phyloP scores from a whole-genome alignment of 2,888 invertebrate genomes.

The Chymomyza amoena region DNA sequence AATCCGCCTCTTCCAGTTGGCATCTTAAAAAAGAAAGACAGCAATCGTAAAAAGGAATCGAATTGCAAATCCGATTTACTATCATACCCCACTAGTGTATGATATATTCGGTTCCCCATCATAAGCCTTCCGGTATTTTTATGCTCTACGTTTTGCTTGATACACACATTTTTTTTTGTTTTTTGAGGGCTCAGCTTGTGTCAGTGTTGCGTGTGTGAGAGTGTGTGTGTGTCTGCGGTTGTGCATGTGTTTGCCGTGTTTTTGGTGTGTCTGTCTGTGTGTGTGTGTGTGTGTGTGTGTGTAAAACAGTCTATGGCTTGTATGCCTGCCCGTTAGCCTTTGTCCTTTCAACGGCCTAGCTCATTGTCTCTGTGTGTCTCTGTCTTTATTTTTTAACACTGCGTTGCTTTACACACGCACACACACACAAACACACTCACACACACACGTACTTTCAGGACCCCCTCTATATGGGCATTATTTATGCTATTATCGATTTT shows the following conservation, averaged over 20 bases:
- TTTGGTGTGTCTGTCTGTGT: slow-evolving; percentile 12
- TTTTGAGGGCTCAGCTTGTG: slow-evolving; percentile 36
- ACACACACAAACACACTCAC: too few relatives aligned
- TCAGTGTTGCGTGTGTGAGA: slow-evolving; percentile 8
- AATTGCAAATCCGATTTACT: background rate
- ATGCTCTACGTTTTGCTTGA: background rate
- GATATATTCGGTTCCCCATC: background rate
- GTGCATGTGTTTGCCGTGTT: slow-evolving; percentile 46
- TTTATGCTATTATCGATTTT: slow-evolving; percentile 71
- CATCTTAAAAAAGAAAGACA: too few relatives aligned
- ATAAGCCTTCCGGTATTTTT: background rate
- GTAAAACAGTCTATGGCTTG: slow-evolving; percentile 41
- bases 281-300: slow-evolving; percentile 37
- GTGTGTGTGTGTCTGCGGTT: slow-evolving; percentile 54
- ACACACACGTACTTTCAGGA: background rate
- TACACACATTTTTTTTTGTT: slow-evolving; percentile 12
- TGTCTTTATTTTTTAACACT: slow-evolving; percentile 2
- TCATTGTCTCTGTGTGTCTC: slow-evolving; percentile 53
- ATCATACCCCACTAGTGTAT: background rate
- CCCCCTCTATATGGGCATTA: slow-evolving; percentile 53
- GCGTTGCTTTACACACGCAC: background rate
- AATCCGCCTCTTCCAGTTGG: too few relatives aligned
- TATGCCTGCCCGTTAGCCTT: slow-evolving; percentile 16
- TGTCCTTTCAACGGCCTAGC: slow-evolving; percentile 57
- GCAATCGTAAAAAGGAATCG: too few relatives aligned